Evolutionary conservation across 1,140 invertebrate species (phyloP), one percentile per base, ranked within the genome.

Genomic region (Acromyrmex echinatior): DNA sequence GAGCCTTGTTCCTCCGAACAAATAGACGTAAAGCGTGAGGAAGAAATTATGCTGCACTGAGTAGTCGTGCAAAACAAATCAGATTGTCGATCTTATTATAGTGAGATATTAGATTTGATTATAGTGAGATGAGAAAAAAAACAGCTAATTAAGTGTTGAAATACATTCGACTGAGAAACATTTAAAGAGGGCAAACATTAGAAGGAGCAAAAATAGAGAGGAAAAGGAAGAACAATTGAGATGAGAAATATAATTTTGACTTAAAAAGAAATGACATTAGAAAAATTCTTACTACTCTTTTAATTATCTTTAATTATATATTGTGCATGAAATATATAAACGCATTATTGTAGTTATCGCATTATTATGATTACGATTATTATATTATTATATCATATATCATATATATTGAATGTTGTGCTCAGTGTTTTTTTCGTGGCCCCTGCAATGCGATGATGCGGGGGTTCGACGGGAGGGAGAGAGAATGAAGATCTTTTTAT

Each of bases 331-430:
- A 66, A 88, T 66, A 76, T 91, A 73, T 86, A 86, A 39, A 74
- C 86, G 51, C 56, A 90, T 88, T 90, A 91, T 91, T 74, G 78
- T 89, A 89, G 77, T 89, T 91, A 90, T 92, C 87, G 87, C 90
- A 94, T 94, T 93, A 94, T 94, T 94, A 94, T 92, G 81, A 91
- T 91, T 92, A 88, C 70, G 51, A 92, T 91, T 93, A 94, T 92
- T 90, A 85, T 86, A 88, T 82, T 88, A 87, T 87, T 86, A 91
- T 92, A 90, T 88, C 87, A 91, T 87, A 87, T 82, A 89, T 78
- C 62, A 87, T 79, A 90, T 93, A 93, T 94, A 94, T 95, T 95
- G 87, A 94, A 94, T 95, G 93, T 95, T 95, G 95, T 95, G 94
- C 90, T 93, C 94, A 86, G 92, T 92, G 90, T 93, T 94, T 94